Base-by-base conservation (phyloP, 2,797 vertebrate species). In the Clarias fuscus region DNA sequence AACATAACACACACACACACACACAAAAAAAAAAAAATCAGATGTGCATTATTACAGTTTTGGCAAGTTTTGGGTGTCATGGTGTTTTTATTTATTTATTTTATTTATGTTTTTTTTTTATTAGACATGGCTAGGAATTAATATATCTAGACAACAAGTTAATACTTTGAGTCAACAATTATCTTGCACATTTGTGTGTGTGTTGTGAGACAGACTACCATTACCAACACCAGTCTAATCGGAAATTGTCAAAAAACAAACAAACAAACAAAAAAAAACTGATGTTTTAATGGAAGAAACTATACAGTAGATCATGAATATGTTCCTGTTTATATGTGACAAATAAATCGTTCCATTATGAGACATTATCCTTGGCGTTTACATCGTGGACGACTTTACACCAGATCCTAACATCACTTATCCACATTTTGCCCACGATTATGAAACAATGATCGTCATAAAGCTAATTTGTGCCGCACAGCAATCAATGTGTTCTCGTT, bases 401-500 rank as follows among this genome's bases (percentile, higher is more conserved):
- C 58, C 5, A 6, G 33, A 82, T 82, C 67, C 37, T 64, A 67
- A 48, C 8, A 67, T 48, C 22, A 48, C 24, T 48, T 65, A 17
- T 17, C 40, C 70, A 65, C 53, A 33, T 33, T 58, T 77, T 30
- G 20, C 73, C 53, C 27, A 70, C 40, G 53, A 79, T 85, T 85
- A 80, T 67, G 61, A 82, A 75, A 82, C 15, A 20, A 64, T 59
- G 40, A 83, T 68, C 59, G 72, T 68, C 48, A n/a, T 43, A 24
- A 53, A 83, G 56, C 68, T 58, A 83, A 79, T 79, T 62, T 4
- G 8, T 82, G n/a, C 24, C 24, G 2, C 53, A 56, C 58, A 20
- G 75, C 64, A 56, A 84, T 78, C 75, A 67, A 64, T 84, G 14
- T 30, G 59, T 58, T 84, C 73, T 77, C 58, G 13, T 53, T 84